These are phyloP conservation scores for Sphinx pinastri DNA, from an alignment of 2,888 invertebrate genomes.

Conservation along the genomic window DNA sequence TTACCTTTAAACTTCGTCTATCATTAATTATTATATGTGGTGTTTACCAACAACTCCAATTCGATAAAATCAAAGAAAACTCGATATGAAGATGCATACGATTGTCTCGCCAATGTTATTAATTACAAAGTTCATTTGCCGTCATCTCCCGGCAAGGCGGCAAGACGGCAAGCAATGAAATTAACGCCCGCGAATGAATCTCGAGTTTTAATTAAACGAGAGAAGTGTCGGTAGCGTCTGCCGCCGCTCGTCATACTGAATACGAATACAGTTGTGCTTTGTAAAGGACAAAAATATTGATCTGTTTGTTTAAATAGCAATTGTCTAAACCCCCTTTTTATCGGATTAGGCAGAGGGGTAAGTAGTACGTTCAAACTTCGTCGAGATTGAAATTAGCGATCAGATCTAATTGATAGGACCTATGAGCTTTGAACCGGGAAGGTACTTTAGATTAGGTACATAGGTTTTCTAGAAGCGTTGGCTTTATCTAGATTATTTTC, in stretches of 20 bases:
- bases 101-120: slow-evolving; percentile 44
- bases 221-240: slow-evolving; percentile 48
- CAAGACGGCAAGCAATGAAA: slow-evolving; percentile 52
- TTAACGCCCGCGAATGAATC: slow-evolving; percentile 61
- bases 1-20: no score
- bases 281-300: neutral
- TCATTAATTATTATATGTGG: no score
- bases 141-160: slow-evolving; percentile 44
- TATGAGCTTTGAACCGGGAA: no score
- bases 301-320: no score
- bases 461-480: no score
- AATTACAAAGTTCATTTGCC: slow-evolving; percentile 47
- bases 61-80: neutral
- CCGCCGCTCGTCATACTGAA: slow-evolving; percentile 1
- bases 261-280: slow-evolving; percentile 5
- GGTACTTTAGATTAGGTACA: no score
- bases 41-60: no score
- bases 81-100: neutral
- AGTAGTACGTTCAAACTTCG: neutral
- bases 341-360: no score
- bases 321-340: no score
- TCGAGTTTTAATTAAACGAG: slow-evolving; percentile 71
- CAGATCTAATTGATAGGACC: no score
- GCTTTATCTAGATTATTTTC: no score
- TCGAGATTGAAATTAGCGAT: no score